A percentile compares a stretch with the other conserved stretches of the same genome.
Evolutionary conservation across 1,140 invertebrate species (phyloP).

Genomic region (Drosophila dunni): DNA sequence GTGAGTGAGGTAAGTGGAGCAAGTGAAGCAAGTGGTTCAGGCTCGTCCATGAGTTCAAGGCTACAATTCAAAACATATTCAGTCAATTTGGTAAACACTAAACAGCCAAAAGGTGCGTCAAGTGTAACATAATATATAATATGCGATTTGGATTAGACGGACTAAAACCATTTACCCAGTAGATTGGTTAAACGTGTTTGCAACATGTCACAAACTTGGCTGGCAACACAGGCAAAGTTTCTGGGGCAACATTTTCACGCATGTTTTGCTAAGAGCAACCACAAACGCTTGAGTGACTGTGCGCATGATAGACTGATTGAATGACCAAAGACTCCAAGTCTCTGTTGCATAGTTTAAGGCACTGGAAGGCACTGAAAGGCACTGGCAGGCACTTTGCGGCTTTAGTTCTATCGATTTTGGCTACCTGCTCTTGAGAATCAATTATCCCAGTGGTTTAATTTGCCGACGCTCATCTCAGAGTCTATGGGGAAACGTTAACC

Average conservation of each 20-base stretch:
- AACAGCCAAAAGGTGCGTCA: not conserved
- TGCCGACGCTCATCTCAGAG: not conserved
- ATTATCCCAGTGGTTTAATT: not conserved
- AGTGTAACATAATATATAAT: not conserved
- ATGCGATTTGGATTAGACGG: not conserved
- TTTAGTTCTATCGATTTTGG: slow-evolving; percentile 33
- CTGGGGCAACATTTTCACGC: slow-evolving; percentile 62
- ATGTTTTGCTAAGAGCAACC: slow-evolving; percentile 61
- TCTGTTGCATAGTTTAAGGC: slow-evolving; percentile 43
- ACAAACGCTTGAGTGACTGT: slow-evolving; percentile 28
- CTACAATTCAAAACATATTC: not conserved
- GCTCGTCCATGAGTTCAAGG: slow-evolving; percentile 3
- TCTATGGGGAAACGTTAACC: slow-evolving; percentile 4
- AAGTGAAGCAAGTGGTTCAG: not conserved
- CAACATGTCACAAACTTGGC: slow-evolving; percentile 48
- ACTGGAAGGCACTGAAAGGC: not conserved
- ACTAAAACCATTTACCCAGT: not conserved
- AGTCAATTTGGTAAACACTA: slow-evolving; percentile 2
- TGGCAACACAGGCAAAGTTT: slow-evolving; percentile 21
- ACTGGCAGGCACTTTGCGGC: slow-evolving; percentile 1
- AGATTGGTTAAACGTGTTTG: slow-evolving; percentile 5
- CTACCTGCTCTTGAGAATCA: slow-evolving; percentile 1
- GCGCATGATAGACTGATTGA: not conserved
- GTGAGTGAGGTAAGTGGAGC: too few relatives aligned
- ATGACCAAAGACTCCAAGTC: not conserved